Percentiles rank a stretch among this genome's conserved stretches.
Conservation (phyloP, 53 echinoderm and acorn worm genomes). For the Hippasteria phrygiana region DNA sequence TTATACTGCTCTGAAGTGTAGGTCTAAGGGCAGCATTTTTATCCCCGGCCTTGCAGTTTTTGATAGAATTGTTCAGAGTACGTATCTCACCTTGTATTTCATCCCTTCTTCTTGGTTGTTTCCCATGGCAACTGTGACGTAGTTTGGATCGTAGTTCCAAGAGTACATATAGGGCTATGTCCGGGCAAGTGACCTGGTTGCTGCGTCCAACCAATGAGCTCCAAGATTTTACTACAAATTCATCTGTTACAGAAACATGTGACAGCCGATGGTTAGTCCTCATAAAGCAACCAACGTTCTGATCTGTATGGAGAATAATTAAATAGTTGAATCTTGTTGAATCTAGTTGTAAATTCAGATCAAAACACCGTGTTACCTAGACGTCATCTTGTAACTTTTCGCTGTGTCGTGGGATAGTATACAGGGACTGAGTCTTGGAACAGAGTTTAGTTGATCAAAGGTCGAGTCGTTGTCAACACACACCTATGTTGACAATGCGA, state of each 20-base stretch:
- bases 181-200: no score
- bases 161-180: conserved; percentile 57
- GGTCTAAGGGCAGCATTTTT: not conserved
- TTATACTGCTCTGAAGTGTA: no score
- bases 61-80: not conserved
- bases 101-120: not conserved
- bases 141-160: conserved; percentile 46
- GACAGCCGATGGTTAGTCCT: no score
- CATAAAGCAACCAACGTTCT: no score
- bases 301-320: no score
- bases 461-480: not conserved
- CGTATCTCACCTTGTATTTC: conserved; percentile 11
- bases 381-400: not conserved
- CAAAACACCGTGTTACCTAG: not conserved
- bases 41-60: not conserved
- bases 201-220: no score
- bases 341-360: not conserved
- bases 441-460: not conserved
- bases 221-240: no score
- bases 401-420: not conserved
- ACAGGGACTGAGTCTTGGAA: not conserved
- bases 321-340: no score
- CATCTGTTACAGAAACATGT: no score
- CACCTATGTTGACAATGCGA: conserved; percentile 2
- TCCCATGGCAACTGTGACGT: conserved; percentile 29